A percentile compares a stretch with the other conserved stretches of the same genome.
These are phyloP conservation scores for Eueides isabella DNA, from an alignment of 1,140 invertebrate genomes.

Conservation along the genomic window DNA sequence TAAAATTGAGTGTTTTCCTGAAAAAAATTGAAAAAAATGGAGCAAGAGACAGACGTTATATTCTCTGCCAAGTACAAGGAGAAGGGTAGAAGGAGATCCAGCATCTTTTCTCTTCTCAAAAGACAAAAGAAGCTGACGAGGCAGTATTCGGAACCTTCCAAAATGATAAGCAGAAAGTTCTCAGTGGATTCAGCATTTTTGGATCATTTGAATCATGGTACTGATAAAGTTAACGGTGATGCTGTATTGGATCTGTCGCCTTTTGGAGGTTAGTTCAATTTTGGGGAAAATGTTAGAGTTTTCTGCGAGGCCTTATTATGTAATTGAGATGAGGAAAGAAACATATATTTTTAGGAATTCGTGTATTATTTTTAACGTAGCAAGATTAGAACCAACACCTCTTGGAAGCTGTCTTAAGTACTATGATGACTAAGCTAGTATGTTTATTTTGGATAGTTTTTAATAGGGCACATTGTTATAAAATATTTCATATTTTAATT, in stretches of 20 bases:
- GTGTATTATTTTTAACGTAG: too few species aligned
- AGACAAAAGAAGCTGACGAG: slow-evolving; percentile 59
- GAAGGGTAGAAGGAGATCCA: slow-evolving; percentile 61
- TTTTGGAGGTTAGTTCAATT: slow-evolving; percentile 45
- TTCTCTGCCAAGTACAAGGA: slow-evolving; percentile 50
- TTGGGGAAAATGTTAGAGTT: not conserved
- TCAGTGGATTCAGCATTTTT: slow-evolving; percentile 68
- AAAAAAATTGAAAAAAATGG: slow-evolving; percentile 44
- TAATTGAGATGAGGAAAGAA: too few species aligned
- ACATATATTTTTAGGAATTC: too few species aligned
- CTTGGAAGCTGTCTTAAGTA: too few species aligned
- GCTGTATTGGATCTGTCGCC: slow-evolving; percentile 23
- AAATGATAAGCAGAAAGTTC: slow-evolving; percentile 53
- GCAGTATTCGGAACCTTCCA: slow-evolving; percentile 58
- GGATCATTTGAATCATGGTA: slow-evolving; percentile 30
- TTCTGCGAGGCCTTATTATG: too few species aligned
- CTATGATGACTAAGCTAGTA: too few species aligned
- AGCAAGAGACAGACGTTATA: slow-evolving; percentile 45
- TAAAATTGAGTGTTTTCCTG: not conserved
- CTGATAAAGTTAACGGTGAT: slow-evolving; percentile 25
- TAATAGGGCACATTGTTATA: too few species aligned
- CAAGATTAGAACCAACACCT: too few species aligned
- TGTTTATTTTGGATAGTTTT: too few species aligned
- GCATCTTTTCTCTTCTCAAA: slow-evolving; percentile 67
- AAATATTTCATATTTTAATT: too few species aligned